These are phyloP conservation scores for Anhinga anhinga DNA, from an alignment of 2,113 vertebrate species.

Conservation along the genomic window DNA sequence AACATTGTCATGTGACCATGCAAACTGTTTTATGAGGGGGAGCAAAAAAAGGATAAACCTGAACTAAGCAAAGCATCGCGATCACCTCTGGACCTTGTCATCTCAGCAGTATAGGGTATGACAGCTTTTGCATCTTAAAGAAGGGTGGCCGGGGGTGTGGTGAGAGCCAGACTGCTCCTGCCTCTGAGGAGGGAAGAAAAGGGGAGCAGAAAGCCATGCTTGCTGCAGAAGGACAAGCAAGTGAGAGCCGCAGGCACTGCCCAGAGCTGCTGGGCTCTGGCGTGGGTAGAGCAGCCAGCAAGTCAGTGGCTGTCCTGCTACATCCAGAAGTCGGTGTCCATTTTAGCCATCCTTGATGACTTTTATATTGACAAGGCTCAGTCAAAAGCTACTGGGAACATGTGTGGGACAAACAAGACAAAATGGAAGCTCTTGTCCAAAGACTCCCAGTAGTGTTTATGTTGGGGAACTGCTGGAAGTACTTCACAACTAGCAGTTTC, in stretches of 20 bases:
- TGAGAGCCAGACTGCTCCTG: background rate
- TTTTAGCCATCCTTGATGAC: background rate
- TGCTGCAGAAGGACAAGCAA: background rate
- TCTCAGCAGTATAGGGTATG: background rate
- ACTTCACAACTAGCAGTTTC: background rate
- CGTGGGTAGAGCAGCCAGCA: background rate
- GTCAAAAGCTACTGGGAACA: background rate
- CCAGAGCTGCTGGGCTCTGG: background rate
- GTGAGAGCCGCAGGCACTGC: fast-evolving
- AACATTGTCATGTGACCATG: background rate
- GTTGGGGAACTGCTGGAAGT: background rate
- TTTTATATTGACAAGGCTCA: background rate
- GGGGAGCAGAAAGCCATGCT: background rate
- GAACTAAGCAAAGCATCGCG: fast-evolving
- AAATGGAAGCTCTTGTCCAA: background rate
- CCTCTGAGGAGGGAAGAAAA: background rate
- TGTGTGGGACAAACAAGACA: background rate
- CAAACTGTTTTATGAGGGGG: fast-evolving
- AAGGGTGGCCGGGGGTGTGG: background rate
- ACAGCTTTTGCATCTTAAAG: background rate
- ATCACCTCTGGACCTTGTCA: background rate
- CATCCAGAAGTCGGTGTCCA: background rate
- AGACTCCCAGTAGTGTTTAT: background rate
- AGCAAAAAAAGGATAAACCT: background rate
- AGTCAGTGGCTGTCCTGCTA: background rate